Evolutionary conservation across 1,140 invertebrate species (phyloP).

Genomic region (Danaus plexippus): DNA sequence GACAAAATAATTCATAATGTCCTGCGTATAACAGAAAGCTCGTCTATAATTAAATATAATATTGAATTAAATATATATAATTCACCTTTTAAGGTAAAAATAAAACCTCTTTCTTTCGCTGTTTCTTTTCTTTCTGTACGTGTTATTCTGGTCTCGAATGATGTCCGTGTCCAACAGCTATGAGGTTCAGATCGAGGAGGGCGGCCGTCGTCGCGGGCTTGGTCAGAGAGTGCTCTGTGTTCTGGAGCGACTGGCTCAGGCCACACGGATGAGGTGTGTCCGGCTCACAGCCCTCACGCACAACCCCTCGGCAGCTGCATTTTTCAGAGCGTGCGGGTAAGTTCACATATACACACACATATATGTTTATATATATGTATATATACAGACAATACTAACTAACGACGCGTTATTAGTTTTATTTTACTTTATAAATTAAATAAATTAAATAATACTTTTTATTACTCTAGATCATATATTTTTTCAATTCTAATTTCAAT

Average conservation of each 20-base stretch:
- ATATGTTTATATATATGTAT: too few species aligned
- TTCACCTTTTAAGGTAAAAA: too few species aligned
- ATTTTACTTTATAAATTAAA: too few species aligned
- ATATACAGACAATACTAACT: background rate
- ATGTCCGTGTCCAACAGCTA: conserved; percentile 41
- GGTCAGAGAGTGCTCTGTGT: conserved; percentile 48
- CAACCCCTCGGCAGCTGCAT: conserved; percentile 47
- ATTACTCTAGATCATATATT: too few species aligned
- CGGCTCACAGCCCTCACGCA: conserved; percentile 59
- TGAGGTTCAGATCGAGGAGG: conserved; percentile 56
- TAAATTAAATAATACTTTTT: too few species aligned
- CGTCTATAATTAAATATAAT: too few species aligned
- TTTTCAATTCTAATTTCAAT: too few species aligned
- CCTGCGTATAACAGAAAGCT: too few species aligned
- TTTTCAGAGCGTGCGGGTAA: conserved; percentile 60
- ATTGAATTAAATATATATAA: background rate
- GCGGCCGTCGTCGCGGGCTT: conserved; percentile 48
- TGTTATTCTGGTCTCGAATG: background rate
- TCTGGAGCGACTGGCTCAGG: conserved; percentile 47
- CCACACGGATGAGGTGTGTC: conserved; percentile 55
- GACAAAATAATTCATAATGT: too few species aligned
- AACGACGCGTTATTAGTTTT: background rate
- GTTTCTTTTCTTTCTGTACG: background rate
- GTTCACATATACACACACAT: conserved; percentile 8
- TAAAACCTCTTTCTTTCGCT: background rate